Conservation (phyloP, 2,888 invertebrate species). For the Tenthredo distinguenda region DNA sequence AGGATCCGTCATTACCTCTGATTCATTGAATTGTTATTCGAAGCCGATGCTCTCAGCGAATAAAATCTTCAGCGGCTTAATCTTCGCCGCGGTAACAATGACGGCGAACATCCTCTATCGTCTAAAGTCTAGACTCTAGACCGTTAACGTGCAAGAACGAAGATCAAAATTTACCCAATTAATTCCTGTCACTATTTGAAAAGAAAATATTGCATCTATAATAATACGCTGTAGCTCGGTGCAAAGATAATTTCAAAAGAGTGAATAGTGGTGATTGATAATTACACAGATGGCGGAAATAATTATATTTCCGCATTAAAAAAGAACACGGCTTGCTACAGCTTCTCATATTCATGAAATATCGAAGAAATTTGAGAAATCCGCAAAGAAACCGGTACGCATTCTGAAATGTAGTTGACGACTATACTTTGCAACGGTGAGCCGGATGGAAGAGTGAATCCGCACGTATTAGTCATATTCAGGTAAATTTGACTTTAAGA, state of each 20-base stretch:
- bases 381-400: neutral
- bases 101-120: neutral
- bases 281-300: neutral
- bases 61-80: neutral
- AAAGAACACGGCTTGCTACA: neutral
- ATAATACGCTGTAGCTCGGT: neutral
- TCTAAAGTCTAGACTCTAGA: neutral
- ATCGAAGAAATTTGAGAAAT: neutral
- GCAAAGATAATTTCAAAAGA: neutral
- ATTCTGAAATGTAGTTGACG: neutral
- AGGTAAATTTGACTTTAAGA: neutral
- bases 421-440: neutral
- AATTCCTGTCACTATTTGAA: slow-evolving; percentile 12
- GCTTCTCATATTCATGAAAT: neutral
- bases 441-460: neutral
- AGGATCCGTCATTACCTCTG: neutral
- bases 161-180: neutral
- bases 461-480: neutral
- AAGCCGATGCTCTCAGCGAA: neutral
- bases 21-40: neutral
- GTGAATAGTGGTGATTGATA: neutral
- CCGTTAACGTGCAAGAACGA: slow-evolving; percentile 27
- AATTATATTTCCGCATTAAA: neutral
- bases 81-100: neutral
- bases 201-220: neutral